phyloP scores from a whole-genome alignment of 2,888 invertebrate genomes.

The Sacculina carcini region DNA sequence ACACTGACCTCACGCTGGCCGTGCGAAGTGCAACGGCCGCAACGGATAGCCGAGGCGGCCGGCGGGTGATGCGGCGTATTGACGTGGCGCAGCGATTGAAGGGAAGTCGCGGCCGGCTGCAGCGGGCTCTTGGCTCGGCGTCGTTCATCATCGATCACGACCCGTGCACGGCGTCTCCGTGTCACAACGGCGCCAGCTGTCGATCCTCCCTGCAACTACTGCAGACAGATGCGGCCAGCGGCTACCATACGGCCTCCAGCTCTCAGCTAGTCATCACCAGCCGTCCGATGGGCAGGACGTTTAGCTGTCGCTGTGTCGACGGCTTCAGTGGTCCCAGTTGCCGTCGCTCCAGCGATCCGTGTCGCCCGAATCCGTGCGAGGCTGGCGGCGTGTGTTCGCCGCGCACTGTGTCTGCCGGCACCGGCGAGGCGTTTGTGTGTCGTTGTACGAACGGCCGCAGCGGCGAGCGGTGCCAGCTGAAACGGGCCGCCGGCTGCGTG shows the following conservation, averaged over 20 bases:
- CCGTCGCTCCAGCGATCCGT: constrained; percentile 67
- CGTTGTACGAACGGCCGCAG: constrained; percentile 47
- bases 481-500: constrained; percentile 56
- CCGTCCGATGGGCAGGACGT: constrained; percentile 47
- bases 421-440: constrained; percentile 60
- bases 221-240: constrained; percentile 27
- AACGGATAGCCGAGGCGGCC: constrained; percentile 28
- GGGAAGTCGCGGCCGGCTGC: constrained; percentile 9
- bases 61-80: constrained; percentile 28
- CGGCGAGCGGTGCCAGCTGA: constrained; percentile 56
- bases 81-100: constrained; percentile 41
- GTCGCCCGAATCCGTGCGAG: constrained; percentile 63
- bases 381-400: constrained; percentile 59
- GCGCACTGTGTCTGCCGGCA: no score
- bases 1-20: constrained; percentile 19
- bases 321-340: constrained; percentile 60
- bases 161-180: constrained; percentile 28
- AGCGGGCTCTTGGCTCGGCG: constrained; percentile 11
- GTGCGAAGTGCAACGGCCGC: no score
- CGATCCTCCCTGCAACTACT: constrained; percentile 16
- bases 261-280: constrained; percentile 54
- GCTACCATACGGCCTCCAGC: constrained; percentile 48
- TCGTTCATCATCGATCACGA: constrained; percentile 16
- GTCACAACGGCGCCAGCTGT: constrained; percentile 25
- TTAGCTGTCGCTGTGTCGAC: constrained; percentile 49